Percentiles rank a stretch among this genome's conserved stretches.
These are phyloP conservation scores for Cydia pomonella DNA, from an alignment of 1,140 invertebrate species.

Conservation along the genomic window DNA sequence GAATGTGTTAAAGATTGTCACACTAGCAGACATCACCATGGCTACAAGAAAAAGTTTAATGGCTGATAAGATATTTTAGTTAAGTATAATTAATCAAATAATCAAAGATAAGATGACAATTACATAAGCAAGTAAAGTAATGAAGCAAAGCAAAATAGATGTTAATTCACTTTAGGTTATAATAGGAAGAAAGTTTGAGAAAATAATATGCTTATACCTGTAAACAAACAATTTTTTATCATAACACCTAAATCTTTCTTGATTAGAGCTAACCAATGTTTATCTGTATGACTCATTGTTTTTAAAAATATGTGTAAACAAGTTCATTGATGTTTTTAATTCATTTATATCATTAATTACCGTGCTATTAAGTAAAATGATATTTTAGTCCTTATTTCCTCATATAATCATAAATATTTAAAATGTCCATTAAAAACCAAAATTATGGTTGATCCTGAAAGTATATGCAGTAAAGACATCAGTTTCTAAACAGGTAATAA, in stretches of 20 bases:
- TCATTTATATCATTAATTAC: neutral
- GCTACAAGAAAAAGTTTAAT: too few species aligned
- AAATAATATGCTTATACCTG: neutral
- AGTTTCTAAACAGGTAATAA: neutral
- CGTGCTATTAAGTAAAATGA: neutral
- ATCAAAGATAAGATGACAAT: too few species aligned
- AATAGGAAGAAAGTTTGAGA: neutral
- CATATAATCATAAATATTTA: too few species aligned
- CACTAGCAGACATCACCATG: too few species aligned
- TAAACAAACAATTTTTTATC: neutral
- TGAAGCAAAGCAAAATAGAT: neutral
- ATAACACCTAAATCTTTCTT: neutral
- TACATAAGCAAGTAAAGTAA: too few species aligned
- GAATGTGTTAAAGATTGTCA: too few species aligned
- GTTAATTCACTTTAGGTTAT: neutral
- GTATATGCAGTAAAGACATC: too few species aligned
- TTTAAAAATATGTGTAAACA: slow-evolving; percentile 18
- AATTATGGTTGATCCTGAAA: too few species aligned
- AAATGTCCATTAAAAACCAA: too few species aligned
- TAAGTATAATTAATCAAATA: too few species aligned
- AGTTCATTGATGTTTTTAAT: neutral
- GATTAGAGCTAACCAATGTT: neutral
- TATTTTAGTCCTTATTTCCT: neutral
- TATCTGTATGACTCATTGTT: slow-evolving; percentile 10
- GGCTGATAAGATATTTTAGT: too few species aligned